A percentile compares a stretch with the other conserved stretches of the same genome.
These are phyloP conservation scores for Xestoiulus laeticollis DNA, from an alignment of 2,888 invertebrate species.

Conservation along the genomic window DNA sequence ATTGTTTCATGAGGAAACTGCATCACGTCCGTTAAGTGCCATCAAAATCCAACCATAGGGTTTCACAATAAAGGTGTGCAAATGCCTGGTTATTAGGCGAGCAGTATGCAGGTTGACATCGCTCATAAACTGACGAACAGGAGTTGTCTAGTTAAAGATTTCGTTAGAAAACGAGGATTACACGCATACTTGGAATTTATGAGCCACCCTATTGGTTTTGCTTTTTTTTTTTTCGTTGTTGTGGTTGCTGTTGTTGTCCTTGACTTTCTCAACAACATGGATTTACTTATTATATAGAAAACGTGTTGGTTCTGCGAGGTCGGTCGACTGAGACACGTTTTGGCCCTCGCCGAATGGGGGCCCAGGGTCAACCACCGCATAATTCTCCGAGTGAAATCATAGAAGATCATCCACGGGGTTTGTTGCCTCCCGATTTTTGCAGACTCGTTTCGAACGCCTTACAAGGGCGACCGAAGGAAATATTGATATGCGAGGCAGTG, in stretches of 20 bases:
- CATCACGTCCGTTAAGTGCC: no score
- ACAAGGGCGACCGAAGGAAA: neutral
- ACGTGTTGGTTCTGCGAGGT: constrained; percentile 3
- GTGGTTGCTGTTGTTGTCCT: neutral
- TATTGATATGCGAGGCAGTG: constrained; percentile 3
- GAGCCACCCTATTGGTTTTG: neutral
- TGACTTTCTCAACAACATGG: constrained; percentile 20
- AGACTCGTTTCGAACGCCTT: neutral
- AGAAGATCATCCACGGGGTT: constrained; percentile 5
- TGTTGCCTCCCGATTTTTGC: constrained; percentile 15
- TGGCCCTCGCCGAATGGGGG: constrained; percentile 12
- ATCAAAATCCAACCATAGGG: neutral
- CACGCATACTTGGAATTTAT: neutral
- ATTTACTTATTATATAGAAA: neutral
- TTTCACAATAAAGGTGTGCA: neutral
- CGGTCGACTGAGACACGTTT: constrained; percentile 20
- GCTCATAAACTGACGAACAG: neutral
- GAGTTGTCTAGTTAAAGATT: neutral
- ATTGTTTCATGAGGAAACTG: neutral
- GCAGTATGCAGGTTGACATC: neutral
- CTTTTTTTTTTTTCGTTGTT: neutral
- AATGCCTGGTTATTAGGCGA: neutral
- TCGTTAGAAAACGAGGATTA: neutral
- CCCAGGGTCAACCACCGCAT: constrained; percentile 26
- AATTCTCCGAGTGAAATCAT: constrained; percentile 19